Evolutionary conservation across 2,797 vertebrate species (phyloP).

Genomic region (Sebastes cheni): DNA sequence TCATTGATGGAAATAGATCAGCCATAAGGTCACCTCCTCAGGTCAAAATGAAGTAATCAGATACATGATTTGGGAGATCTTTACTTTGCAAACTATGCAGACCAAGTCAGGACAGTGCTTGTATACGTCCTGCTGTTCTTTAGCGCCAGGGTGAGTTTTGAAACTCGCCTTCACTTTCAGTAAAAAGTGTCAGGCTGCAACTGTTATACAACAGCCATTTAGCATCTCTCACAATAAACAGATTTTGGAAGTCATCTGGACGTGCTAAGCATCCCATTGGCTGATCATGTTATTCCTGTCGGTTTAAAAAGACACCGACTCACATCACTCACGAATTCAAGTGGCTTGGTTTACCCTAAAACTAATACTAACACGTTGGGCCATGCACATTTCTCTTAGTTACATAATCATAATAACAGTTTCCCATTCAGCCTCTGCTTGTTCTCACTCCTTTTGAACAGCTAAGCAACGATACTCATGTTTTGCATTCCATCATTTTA

Average conservation of each 20-base stretch:
- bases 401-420: conserved; percentile 1
- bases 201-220: background rate
- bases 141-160: conserved; percentile 11
- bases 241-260: conserved; percentile 6
- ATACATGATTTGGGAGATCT: conserved; percentile 31
- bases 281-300: background rate
- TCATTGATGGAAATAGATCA: conserved; percentile 51
- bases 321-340: background rate
- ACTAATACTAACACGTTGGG: background rate
- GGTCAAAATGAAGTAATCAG: conserved; percentile 55
- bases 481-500: conserved; percentile 22
- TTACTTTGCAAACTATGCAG: conserved; percentile 72
- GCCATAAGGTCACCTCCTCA: conserved; percentile 73
- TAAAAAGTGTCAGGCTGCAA: background rate
- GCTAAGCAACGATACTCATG: conserved; percentile 1
- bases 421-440: conserved; percentile 33
- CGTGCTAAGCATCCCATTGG: background rate
- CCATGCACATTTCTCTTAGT: conserved; percentile 6
- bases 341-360: conserved; percentile 15
- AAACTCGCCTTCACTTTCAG: background rate
- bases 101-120: conserved; percentile 55
- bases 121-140: conserved; percentile 34
- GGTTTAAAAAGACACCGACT: background rate
- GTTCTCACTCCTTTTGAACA: background rate
- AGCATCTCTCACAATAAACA: conserved; percentile 9